These are phyloP conservation scores for Antedon mediterranea DNA, from an alignment of 53 echinoderm and acorn worm genomes.

Conservation along the genomic window DNA sequence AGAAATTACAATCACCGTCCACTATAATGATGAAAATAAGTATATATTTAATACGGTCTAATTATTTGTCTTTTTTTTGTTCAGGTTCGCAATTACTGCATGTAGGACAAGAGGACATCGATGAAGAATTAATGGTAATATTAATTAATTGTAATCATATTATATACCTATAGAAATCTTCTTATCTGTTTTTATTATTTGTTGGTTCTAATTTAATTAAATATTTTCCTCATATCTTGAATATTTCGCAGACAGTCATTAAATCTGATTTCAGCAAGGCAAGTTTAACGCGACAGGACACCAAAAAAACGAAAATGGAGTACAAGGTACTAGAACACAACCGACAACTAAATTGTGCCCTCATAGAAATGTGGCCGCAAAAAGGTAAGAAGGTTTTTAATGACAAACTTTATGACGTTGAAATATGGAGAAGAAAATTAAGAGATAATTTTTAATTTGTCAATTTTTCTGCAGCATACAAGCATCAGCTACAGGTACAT, in stretches of 20 bases:
- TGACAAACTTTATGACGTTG: no score
- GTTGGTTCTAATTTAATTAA: background rate
- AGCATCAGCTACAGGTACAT: constrained; percentile 54
- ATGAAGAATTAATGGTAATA: constrained; percentile 24
- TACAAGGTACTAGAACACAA: constrained; percentile 39
- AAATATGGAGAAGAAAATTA: no score
- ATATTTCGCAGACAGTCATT: constrained; percentile 26
- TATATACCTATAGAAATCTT: no score
- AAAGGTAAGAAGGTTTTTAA: constrained; percentile 18
- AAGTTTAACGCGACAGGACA: constrained; percentile 21
- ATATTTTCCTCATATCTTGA: background rate
- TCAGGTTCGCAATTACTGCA: background rate
- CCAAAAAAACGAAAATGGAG: constrained; percentile 23
- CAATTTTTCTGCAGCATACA: constrained; percentile 21
- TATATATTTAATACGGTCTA: no score
- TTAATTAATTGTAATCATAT: no score
- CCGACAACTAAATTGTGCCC: constrained; percentile 25
- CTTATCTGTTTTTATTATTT: no score
- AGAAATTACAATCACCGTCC: no score
- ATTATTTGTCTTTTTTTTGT: background rate
- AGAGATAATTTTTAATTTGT: no score
- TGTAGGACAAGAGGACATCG: constrained; percentile 14
- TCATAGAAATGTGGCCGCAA: constrained; percentile 40
- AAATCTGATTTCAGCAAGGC: constrained; percentile 18
- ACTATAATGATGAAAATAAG: no score